Conservation (phyloP, 2,888 invertebrate species). For the Cenopis cana region DNA sequence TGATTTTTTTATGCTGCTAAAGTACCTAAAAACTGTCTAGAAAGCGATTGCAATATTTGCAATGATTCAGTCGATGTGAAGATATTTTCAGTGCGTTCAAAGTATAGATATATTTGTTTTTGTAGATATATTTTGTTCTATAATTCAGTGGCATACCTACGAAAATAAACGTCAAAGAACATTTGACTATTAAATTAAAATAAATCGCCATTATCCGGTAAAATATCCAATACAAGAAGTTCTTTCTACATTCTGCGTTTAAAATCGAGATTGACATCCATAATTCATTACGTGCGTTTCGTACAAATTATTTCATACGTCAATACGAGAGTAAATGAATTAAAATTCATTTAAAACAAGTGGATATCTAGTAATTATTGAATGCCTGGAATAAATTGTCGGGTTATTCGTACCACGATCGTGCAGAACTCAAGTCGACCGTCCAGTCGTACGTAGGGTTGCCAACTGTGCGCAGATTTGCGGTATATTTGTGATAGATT, state of each 20-base stretch:
- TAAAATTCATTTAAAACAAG: conserved; percentile 44
- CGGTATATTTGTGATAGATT: too few relatives aligned
- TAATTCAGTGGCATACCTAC: too few relatives aligned
- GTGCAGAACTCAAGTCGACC: conserved; percentile 38
- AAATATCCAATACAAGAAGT: conserved; percentile 2
- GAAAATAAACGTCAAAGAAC: neutral
- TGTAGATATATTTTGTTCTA: too few relatives aligned
- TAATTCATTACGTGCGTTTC: conserved; percentile 29
- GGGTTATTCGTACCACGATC: conserved; percentile 38
- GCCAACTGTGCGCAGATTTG: too few relatives aligned
- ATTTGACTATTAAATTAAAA: neutral
- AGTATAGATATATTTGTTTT: too few relatives aligned
- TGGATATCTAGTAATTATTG: conserved; percentile 49
- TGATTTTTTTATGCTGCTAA: too few relatives aligned
- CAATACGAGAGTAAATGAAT: conserved; percentile 39
- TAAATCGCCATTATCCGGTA: neutral
- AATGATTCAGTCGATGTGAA: too few relatives aligned
- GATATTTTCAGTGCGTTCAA: too few relatives aligned
- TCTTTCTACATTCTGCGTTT: conserved; percentile 16
- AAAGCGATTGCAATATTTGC: too few relatives aligned
- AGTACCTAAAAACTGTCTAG: too few relatives aligned
- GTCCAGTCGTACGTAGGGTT: conserved; percentile 46
- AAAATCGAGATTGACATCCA: conserved; percentile 30
- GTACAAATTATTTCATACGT: conserved; percentile 41
- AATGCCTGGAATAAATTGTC: conserved; percentile 51